Evolutionary conservation across 2,888 invertebrate species (phyloP), one percentile per base, ranked within the genome.

Genomic region (Euzetes globulus): DNA sequence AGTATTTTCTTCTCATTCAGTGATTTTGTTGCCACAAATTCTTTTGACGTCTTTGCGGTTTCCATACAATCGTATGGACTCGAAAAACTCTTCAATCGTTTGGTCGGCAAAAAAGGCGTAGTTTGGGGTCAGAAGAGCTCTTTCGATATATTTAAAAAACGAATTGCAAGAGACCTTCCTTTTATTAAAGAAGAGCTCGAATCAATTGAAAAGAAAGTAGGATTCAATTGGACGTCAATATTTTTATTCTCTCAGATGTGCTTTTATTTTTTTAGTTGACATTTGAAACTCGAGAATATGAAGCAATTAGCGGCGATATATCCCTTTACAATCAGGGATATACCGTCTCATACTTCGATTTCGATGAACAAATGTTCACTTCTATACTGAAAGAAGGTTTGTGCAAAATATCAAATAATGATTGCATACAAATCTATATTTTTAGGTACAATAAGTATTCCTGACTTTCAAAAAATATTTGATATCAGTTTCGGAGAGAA

Each of bases 11-110:
- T 77, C 19, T 71, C 58, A 9, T 1, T 77, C 15, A 77, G 76
- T 41, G 77, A 78, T 45, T 78, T 37, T 68, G 45, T 78, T 0
- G 75, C 75, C 9, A 76, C 76, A 15, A 72, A 75, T 25, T 70
- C 74, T 7, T 73, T 73, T 45, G 73, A 75, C 4, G 71, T 75
- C 1, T 29, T 77, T 7, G 74, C 70, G 0, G 11, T 78, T 3
- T 76, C 75, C 3, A 72, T 76, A 50, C 75, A 65, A 27, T 74
- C 75, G 13, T 72, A 76, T 27, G 78, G 78, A 25, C 47, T 78
- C 3, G 78, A 78, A 47, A 77, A 75, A 50, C 73, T 77, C 33
- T 65, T 75, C 50, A 77, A 78, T 60, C 73, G 72, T 33, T 65
- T 78, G n/a, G 72, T 77, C 19, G 76, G 77, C 19, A 76, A 75